Percentiles rank a stretch among this genome's conserved stretches.
Evolutionary conservation across 2,888 invertebrate genomes (phyloP).

Genomic region (Ophioninae sp.): DNA sequence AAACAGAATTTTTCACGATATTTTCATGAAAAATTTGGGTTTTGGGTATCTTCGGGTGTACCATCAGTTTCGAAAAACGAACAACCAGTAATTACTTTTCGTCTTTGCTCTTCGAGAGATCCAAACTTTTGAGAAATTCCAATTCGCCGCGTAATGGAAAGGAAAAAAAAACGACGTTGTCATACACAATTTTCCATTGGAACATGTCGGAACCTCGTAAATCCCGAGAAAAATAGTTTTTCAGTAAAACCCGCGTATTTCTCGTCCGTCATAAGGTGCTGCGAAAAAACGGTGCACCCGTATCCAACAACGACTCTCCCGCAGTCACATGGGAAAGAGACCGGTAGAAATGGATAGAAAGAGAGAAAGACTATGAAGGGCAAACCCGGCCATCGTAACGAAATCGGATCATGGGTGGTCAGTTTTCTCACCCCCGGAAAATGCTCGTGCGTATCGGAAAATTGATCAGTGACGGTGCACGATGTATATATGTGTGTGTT

Average conservation of each 20-base stretch:
- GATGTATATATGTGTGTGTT: neutral
- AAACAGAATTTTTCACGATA: too few species aligned
- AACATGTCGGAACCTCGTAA: neutral
- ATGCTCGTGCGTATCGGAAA: slow-evolving; percentile 59
- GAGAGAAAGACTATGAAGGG: slow-evolving; percentile 1
- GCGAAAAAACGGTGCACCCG: too few species aligned
- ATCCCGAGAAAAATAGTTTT: neutral
- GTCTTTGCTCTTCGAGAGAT: too few species aligned
- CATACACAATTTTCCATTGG: too few species aligned
- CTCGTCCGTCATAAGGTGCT: neutral
- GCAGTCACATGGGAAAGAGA: neutral
- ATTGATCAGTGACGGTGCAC: slow-evolving; percentile 60
- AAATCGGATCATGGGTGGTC: slow-evolving; percentile 49
- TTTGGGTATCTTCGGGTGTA: too few species aligned
- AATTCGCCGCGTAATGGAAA: too few species aligned
- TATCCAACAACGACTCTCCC: too few species aligned
- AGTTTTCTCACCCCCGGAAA: slow-evolving; percentile 50
- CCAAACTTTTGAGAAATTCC: too few species aligned
- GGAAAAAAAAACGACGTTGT: too few species aligned
- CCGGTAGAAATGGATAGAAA: slow-evolving; percentile 1
- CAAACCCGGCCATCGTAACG: slow-evolving; percentile 23
- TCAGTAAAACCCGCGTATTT: neutral
- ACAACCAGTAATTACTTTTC: too few species aligned
- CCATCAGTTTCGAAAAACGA: too few species aligned
- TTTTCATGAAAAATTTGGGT: too few species aligned